A percentile compares a stretch with the other conserved stretches of the same genome.
phyloP scores from a whole-genome alignment of 2,113 vertebrate species.

The Rafetus swinhoei region DNA sequence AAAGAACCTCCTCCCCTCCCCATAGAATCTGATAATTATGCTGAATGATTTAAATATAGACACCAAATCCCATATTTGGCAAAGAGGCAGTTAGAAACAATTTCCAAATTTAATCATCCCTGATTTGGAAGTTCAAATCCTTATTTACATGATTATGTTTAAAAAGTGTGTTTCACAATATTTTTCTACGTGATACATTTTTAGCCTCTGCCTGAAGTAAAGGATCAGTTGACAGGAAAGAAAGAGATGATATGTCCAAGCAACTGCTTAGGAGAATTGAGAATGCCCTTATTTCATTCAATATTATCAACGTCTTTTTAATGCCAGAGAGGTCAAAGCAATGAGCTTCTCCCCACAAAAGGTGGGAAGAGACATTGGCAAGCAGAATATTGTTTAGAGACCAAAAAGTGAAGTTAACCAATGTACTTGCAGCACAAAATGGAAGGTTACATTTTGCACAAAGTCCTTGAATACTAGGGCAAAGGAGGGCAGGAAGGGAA shows the following conservation, averaged over 20 bases:
- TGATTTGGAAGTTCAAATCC: neutral
- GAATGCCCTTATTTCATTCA: neutral
- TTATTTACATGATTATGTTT: neutral
- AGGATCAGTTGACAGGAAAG: neutral
- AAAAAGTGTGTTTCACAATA: neutral
- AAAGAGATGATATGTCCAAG: neutral
- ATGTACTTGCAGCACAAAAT: neutral
- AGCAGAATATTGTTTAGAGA: neutral
- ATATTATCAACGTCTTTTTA: neutral
- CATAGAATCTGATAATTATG: neutral
- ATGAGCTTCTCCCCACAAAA: neutral
- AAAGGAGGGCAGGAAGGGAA: neutral
- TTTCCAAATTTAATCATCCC: neutral
- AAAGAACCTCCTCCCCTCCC: neutral
- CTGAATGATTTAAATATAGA: neutral
- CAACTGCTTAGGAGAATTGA: neutral
- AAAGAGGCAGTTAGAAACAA: neutral
- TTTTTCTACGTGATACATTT: neutral
- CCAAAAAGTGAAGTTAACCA: neutral
- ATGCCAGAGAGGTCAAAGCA: neutral
- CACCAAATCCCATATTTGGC: neutral
- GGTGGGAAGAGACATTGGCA: neutral
- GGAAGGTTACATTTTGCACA: neutral
- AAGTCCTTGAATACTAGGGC: neutral
- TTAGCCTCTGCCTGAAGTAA: fast-evolving